These are phyloP conservation scores for Hipposideros armiger DNA, from an alignment of 2,113 vertebrate species.

Conservation along the genomic window DNA sequence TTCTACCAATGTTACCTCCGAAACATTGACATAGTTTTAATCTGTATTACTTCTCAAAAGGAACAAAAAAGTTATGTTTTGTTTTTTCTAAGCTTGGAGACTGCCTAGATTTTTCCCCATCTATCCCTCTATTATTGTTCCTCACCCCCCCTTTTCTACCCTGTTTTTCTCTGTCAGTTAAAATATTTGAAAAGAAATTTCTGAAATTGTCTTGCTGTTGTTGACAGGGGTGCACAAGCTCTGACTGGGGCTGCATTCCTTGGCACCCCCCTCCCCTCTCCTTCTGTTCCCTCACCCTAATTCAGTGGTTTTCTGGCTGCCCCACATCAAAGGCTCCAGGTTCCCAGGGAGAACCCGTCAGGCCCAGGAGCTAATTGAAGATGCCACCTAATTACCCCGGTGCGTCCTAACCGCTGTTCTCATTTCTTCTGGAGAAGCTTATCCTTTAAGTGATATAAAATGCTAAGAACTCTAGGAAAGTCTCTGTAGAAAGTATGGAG, in stretches of 20 bases:
- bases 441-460: neutral
- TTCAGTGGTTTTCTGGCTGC: conserved; percentile 80
- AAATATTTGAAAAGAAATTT: conserved; percentile 62
- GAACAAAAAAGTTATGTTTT: neutral
- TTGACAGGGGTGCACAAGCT: neutral
- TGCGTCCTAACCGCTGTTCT: neutral
- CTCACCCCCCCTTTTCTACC: neutral
- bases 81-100: neutral
- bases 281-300: conserved; percentile 67
- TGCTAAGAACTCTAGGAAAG: neutral
- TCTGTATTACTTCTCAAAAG: neutral
- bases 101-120: neutral
- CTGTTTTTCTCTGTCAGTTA: conserved; percentile 66
- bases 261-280: no score
- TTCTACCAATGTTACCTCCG: neutral
- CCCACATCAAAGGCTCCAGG: conserved; percentile 82
- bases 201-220: neutral
- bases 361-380: neutral
- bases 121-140: no score
- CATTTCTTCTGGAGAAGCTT: neutral
- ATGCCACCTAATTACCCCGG: neutral
- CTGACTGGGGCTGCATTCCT: conserved; percentile 71
- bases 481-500: neutral
- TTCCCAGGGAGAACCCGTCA: conserved; percentile 75
- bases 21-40: neutral